Base-by-base conservation (phyloP, 2,888 invertebrate genomes). In the Chirona hameri region DNA sequence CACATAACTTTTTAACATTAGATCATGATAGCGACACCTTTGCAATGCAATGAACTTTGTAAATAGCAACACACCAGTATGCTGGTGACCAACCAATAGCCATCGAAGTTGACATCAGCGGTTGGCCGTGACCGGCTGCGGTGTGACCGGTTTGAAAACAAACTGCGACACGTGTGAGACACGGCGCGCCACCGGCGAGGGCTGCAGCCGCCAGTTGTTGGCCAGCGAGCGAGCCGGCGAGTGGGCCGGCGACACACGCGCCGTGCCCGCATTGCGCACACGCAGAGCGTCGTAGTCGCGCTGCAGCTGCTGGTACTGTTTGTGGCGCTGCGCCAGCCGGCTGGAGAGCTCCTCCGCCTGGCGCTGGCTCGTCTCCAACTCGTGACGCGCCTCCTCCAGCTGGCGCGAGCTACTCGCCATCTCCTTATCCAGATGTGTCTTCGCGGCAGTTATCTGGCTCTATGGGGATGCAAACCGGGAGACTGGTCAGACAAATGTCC, bases 261-360 rank as follows among this genome's bases (percentile, higher is more conserved):
- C 39, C 12, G 46, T 39, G 76, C 76, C 39, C 7, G 76, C 76
- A 0, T 10, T 46, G 10, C 46, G 39, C 76, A 76, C 76, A 24
- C 76, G 39, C 76, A 76, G 46, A 1, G 39, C 76, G 76, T 76
- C 76, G 46, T 46, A 76, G 24, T 76, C 76, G 39, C 76, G 76
- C 76, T 76, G 76, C 46, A 76, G 46, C 76, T 76, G 76, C 21
- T 46, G 39, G 46, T 76, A 76, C 39, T 76, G 76, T 39, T 76
- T 76, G 76, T 76, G 46, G 76, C 46, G 76, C 76, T 76, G 76
- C 39, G 76, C 76, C 76, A 76, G 76, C 76, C 76, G 39, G 46
- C 76, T 12, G 46, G 76, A 46, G 24, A 76, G 46, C 76, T 76
- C 76, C 27, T 76, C 76, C 7, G 46, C 15, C 76, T 76, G 76